Evolutionary conservation across 2,888 invertebrate species (phyloP), one percentile per base, ranked within the genome.

Genomic region (Sesia bembeciformis): DNA sequence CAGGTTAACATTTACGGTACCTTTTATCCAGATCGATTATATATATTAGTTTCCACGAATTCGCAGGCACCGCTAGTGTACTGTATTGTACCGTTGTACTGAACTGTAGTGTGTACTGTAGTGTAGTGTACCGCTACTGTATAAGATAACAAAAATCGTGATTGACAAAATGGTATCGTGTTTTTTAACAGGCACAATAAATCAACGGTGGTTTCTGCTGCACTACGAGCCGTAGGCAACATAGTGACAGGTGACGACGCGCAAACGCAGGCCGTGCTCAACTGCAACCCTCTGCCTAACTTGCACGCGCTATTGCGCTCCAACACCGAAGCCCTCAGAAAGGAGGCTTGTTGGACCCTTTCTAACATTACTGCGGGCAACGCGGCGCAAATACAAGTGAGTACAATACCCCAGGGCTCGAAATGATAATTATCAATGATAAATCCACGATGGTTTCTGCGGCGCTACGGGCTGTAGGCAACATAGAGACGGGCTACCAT

Each of bases 331-430:
- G 92, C 94, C 8, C 93, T 98, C 56, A 93, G 95, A 66, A 98
- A 98, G 87, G 98, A 98, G 86, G 97, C 98, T 3, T 98, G 97
- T 78, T 98, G 98, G 98, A 97, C 98, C 40, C 93, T 98, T 66
- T 98, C 98, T 57, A 98, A 98, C 82, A 97, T 98, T 59, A 97
- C 98, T 1, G 98, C 98, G 39, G 98, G 98, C 56, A 98, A 98
- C 85, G 92, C 96, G 53, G 93, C 93, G 67, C 98, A 98, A 90
- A 98, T 98, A 80, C 97, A 98, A 92, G 95, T 93, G 50, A 1
- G 50, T 50, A 23, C 23, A 1, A 1, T 23, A 23, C 23, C 23
- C 23, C 2, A 23, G 23, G 23, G 23, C 23, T 23, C 23, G 23
- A 23, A 23, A 23, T 23, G 23, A 23, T 23, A 23, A 23, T 23